A percentile compares a stretch with the other conserved stretches of the same genome.
These are phyloP conservation scores for Nomia melanderi DNA, from an alignment of 1,140 invertebrate species.

Conservation along the genomic window DNA sequence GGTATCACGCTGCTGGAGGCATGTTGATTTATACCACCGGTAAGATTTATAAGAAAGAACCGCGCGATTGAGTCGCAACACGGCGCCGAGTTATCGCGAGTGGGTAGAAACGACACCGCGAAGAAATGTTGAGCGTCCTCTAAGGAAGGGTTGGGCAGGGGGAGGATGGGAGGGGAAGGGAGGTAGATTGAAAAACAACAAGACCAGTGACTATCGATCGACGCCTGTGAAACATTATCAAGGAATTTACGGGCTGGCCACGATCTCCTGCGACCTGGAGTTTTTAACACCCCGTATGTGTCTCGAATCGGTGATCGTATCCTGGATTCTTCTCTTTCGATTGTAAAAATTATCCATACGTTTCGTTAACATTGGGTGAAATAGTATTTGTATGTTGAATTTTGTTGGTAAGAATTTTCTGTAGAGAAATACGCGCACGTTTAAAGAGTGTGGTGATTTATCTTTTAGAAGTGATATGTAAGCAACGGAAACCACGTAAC, in stretches of 20 bases:
- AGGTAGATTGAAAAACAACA: constrained; percentile 51
- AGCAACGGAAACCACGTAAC: too few species aligned
- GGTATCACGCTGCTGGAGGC: constrained; percentile 78
- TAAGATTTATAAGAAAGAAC: constrained; percentile 79
- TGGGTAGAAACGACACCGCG: constrained; percentile 76
- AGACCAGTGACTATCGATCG: constrained; percentile 68
- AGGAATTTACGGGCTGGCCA: constrained; percentile 63
- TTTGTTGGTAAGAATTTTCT: too few species aligned
- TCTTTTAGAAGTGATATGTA: too few species aligned
- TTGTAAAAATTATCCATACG: too few species aligned
- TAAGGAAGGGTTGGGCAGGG: too few species aligned
- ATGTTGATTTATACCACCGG: constrained; percentile 78
- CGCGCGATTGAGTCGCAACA: constrained; percentile 80
- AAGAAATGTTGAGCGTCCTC: constrained; percentile 29
- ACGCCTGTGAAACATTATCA: constrained; percentile 58
- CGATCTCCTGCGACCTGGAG: not conserved
- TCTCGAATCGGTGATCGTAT: not conserved
- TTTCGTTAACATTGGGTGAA: too few species aligned
- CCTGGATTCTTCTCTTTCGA: not conserved
- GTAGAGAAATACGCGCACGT: too few species aligned
- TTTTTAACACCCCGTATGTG: not conserved
- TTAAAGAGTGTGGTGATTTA: too few species aligned
- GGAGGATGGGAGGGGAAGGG: too few species aligned
- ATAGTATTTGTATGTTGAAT: too few species aligned
- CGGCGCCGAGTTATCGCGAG: constrained; percentile 80